Percentiles rank a stretch among this genome's conserved stretches.
phyloP scores from a whole-genome alignment of 2,888 invertebrate genomes.

The Machimus atricapillus region DNA sequence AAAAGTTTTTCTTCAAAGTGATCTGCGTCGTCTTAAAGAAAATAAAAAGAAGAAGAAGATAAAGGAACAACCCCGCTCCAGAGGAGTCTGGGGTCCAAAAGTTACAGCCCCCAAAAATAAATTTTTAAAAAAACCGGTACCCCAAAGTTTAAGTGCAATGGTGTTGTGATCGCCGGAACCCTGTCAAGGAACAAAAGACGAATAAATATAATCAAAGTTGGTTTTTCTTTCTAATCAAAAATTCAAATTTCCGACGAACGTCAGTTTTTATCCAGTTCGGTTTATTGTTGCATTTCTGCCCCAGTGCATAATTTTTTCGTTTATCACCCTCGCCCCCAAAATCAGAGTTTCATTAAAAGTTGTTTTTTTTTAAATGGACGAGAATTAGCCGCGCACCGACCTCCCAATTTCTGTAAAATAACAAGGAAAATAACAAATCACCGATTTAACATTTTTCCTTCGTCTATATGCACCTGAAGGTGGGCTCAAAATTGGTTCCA shows the following conservation, averaged over 20 bases:
- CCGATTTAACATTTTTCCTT: neutral
- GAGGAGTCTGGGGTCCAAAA: neutral
- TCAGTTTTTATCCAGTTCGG: constrained; percentile 21
- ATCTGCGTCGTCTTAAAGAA: neutral
- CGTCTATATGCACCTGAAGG: neutral
- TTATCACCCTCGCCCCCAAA: constrained; percentile 11
- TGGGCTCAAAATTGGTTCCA: neutral
- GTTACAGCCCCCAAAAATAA: neutral
- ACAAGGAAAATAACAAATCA: neutral
- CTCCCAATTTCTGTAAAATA: neutral
- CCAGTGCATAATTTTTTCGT: neutral
- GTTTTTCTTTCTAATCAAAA: neutral
- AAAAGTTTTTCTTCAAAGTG: neutral
- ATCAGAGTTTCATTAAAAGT: constrained; percentile 10
- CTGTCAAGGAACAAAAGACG: constrained; percentile 9
- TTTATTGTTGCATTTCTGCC: constrained; percentile 2
- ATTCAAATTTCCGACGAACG: neutral
- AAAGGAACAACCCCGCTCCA: neutral
- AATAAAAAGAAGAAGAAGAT: neutral
- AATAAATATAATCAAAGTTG: neutral
- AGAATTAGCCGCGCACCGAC: neutral
- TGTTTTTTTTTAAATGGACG: neutral
- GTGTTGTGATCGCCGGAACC: neutral
- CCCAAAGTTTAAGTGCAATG: neutral
- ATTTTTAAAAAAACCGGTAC: neutral